Conservation (phyloP, 2,797 vertebrate species). For the Enteromius argenteus region DNA sequence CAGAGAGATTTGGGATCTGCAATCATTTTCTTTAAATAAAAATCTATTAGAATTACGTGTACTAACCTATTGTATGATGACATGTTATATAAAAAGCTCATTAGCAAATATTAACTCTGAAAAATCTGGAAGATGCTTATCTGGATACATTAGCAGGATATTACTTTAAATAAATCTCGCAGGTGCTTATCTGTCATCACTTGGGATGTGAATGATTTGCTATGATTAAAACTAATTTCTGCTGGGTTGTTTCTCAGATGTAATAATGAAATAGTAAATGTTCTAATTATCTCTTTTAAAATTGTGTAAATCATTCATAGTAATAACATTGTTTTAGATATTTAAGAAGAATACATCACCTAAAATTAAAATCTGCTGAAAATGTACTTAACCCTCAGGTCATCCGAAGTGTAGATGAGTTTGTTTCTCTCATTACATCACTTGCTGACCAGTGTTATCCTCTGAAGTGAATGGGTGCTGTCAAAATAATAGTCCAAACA, state of each 20-base stretch:
- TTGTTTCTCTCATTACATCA: constrained; percentile 5
- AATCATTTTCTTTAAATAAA: neutral
- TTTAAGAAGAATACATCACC: neutral
- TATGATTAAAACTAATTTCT: neutral
- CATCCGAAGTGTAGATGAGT: neutral
- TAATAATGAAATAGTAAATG: neutral
- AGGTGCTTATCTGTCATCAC: constrained; percentile 18
- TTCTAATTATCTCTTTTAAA: neutral
- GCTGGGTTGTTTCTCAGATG: neutral
- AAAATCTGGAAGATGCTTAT: neutral
- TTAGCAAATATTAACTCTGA: neutral
- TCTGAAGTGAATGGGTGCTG: neutral
- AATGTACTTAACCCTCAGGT: too few relatives aligned
- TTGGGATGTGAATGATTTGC: neutral
- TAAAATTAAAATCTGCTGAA: neutral
- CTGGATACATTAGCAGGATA: neutral
- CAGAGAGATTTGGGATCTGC: neutral
- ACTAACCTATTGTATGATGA: neutral
- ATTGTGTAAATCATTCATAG: neutral
- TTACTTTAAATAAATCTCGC: constrained; percentile 14
- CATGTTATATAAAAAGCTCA: constrained; percentile 4
- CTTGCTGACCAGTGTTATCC: neutral
- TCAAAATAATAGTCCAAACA: neutral
- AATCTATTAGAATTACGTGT: neutral
- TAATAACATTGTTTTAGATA: neutral